These are phyloP conservation scores for Eubasilissa regina DNA, from an alignment of 1,140 invertebrate genomes.

Conservation along the genomic window DNA sequence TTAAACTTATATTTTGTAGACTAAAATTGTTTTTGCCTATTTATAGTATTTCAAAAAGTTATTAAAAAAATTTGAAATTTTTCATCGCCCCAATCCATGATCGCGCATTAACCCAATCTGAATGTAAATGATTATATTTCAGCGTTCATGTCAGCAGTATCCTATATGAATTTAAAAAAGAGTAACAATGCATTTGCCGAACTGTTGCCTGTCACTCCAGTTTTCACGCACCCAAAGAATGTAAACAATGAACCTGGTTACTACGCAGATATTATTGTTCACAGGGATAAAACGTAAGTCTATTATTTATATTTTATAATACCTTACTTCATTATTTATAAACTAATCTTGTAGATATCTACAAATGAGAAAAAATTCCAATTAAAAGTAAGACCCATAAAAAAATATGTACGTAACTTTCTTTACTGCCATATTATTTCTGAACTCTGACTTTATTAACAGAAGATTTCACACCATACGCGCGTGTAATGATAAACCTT, in stretches of 20 bases:
- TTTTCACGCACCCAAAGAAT: constrained; percentile 74
- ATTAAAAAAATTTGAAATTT: too few relatives aligned
- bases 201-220: constrained; percentile 73
- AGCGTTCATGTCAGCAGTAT: constrained; percentile 76
- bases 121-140: constrained; percentile 34
- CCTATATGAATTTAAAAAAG: constrained; percentile 71
- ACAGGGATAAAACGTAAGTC: constrained; percentile 74
- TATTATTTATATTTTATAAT: constrained; percentile 21
- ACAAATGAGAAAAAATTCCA: too few relatives aligned
- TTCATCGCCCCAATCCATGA: too few relatives aligned
- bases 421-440: not conserved
- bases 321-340: too few relatives aligned
- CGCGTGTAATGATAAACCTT: too few relatives aligned
- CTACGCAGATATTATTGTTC: constrained; percentile 76
- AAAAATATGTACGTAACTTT: too few relatives aligned
- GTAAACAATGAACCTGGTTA: constrained; percentile 72
- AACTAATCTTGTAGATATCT: too few relatives aligned
- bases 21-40: too few relatives aligned
- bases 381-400: too few relatives aligned
- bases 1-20: too few relatives aligned
- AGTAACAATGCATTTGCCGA: constrained; percentile 67
- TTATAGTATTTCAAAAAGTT: too few relatives aligned
- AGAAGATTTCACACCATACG: not conserved
- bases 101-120: not conserved
- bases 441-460: not conserved